Percentiles rank a stretch among this genome's conserved stretches.
These are phyloP conservation scores for Eledone cirrhosa DNA, from an alignment of 2,888 invertebrate species.

Conservation along the genomic window DNA sequence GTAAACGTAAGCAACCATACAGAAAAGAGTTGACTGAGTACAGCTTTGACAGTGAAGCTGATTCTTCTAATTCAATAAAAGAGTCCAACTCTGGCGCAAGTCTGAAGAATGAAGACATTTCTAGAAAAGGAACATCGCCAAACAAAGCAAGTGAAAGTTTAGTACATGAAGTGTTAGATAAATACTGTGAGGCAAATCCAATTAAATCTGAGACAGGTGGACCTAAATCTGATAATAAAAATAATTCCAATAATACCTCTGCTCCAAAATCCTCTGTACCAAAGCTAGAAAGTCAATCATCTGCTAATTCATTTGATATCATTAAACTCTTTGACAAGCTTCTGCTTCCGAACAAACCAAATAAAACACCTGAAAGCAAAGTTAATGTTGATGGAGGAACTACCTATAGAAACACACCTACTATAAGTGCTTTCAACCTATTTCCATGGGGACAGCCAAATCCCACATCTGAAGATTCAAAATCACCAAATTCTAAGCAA, in stretches of 20 bases:
- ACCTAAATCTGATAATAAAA: background rate
- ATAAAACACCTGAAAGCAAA: constrained; percentile 4
- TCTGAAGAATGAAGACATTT: background rate
- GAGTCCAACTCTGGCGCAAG: background rate
- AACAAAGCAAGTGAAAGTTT: constrained; percentile 10
- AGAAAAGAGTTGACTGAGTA: constrained; percentile 44
- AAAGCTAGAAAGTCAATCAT: constrained; percentile 29
- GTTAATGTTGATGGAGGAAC: background rate
- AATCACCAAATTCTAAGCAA: constrained; percentile 24
- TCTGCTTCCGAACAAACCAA: constrained; percentile 47
- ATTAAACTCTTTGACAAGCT: constrained; percentile 58
- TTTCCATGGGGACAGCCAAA: background rate
- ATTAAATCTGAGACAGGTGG: background rate
- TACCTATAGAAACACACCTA: background rate
- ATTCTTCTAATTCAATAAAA: background rate
- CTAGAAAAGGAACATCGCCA: background rate
- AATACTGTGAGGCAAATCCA: constrained; percentile 14
- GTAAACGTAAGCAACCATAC: constrained; percentile 35
- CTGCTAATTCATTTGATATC: constrained; percentile 47
- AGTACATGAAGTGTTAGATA: constrained; percentile 16
- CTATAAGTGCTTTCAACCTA: constrained; percentile 15
- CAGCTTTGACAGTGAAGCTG: constrained; percentile 39
- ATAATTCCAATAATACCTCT: background rate
- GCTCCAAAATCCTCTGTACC: constrained; percentile 28
- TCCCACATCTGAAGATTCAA: constrained; percentile 8